phyloP scores from a whole-genome alignment of 2,113 vertebrate genomes.

The Actenoides hombroni region DNA sequence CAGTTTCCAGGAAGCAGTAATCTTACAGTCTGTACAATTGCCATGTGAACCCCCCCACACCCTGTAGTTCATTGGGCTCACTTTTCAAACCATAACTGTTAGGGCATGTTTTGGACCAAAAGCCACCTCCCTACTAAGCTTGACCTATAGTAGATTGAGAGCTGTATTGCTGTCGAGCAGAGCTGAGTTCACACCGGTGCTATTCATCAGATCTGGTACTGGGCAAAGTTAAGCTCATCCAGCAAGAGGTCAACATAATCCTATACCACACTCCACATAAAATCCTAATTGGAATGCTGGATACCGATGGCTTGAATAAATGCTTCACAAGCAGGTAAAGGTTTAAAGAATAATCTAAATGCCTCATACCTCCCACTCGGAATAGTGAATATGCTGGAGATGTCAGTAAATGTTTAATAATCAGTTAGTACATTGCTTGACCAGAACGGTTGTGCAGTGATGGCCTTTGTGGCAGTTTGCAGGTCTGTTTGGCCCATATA shows the following conservation, averaged over 20 bases:
- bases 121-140: background rate
- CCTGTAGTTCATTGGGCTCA: accelerated
- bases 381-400: background rate
- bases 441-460: background rate
- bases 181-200: background rate
- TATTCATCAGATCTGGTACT: background rate
- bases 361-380: background rate
- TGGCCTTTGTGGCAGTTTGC: background rate
- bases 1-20: background rate
- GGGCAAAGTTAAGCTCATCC: background rate
- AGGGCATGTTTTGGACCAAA: background rate
- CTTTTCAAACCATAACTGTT: background rate
- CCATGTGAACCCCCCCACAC: background rate
- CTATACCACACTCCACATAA: background rate
- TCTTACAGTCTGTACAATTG: background rate
- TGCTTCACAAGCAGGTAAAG: background rate
- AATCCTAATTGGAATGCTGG: background rate
- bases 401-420: background rate
- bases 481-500: background rate
- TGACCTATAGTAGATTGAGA: background rate
- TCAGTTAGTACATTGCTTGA: background rate
- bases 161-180: background rate
- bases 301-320: background rate
- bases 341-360: background rate
- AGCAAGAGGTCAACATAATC: background rate